Percentiles rank a stretch among this genome's conserved stretches.
phyloP scores from a whole-genome alignment of 2,888 invertebrate genomes.

The Brachylomia viminalis region DNA sequence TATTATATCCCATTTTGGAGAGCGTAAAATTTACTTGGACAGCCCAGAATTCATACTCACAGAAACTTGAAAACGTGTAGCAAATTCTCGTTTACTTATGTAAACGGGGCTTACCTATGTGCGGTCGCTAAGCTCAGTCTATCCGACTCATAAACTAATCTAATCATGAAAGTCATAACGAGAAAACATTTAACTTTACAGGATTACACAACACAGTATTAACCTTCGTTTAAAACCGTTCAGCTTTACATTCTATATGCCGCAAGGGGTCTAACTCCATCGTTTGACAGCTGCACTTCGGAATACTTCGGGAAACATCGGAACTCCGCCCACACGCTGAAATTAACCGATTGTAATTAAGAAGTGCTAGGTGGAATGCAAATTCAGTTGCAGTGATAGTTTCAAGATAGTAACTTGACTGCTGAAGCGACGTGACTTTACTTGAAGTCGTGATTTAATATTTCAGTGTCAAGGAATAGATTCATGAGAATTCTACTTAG shows the following conservation, averaged over 20 bases:
- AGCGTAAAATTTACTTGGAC: neutral
- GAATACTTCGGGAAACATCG: slow-evolving; percentile 32
- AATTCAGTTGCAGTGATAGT: slow-evolving; percentile 63
- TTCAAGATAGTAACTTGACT: slow-evolving; percentile 57
- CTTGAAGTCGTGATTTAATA: slow-evolving; percentile 34
- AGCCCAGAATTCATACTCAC: neutral
- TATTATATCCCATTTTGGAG: neutral
- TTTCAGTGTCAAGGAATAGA: slow-evolving; percentile 5
- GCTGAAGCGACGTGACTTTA: slow-evolving; percentile 51
- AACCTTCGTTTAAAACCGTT: slow-evolving; percentile 35
- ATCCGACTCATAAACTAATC: neutral
- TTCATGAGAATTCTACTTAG: neutral
- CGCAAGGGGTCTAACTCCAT: slow-evolving; percentile 14
- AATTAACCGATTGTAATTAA: slow-evolving; percentile 77
- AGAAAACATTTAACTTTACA: slow-evolving; percentile 39
- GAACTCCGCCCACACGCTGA: slow-evolving; percentile 50
- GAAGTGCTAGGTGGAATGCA: slow-evolving; percentile 74
- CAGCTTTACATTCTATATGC: slow-evolving; percentile 38
- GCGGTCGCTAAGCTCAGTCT: neutral
- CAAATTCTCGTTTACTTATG: neutral
- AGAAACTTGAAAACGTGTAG: neutral
- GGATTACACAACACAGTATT: slow-evolving; percentile 1
- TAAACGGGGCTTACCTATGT: neutral
- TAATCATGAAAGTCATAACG: slow-evolving; percentile 27
- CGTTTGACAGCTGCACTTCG: slow-evolving; percentile 36